Conservation (phyloP, 2,888 invertebrate species). For the Cataglyphis livida region DNA sequence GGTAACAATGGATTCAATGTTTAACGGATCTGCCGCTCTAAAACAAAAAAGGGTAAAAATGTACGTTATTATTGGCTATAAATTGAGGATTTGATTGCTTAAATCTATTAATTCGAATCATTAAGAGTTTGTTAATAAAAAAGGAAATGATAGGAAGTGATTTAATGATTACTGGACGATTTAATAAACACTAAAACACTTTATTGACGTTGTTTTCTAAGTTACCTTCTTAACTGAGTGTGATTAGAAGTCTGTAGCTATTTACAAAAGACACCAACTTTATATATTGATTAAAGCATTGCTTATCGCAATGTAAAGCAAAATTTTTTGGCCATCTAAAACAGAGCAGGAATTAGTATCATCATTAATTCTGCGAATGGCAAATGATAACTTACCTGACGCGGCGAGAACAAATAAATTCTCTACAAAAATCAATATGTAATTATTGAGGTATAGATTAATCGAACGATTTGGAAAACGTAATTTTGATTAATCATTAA, state of each 20-base stretch:
- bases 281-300: background rate
- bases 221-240: slow-evolving; percentile 47
- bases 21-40: slow-evolving; percentile 68
- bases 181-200: slow-evolving; percentile 32
- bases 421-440: background rate
- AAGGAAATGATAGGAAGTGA: background rate
- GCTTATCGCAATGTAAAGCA: slow-evolving; percentile 27
- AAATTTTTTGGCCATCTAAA: slow-evolving; percentile 38
- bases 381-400: slow-evolving; percentile 37
- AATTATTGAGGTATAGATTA: background rate
- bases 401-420: background rate
- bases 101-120: background rate
- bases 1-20: slow-evolving; percentile 50
- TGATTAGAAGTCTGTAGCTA: slow-evolving; percentile 38
- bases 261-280: slow-evolving; percentile 31
- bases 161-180: slow-evolving; percentile 21
- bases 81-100: background rate
- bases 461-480: background rate
- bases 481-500: slow-evolving; percentile 20
- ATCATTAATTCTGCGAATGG: slow-evolving; percentile 26
- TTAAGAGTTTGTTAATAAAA: background rate
- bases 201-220: slow-evolving; percentile 15
- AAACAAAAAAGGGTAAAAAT: slow-evolving; percentile 70
- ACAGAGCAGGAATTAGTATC: slow-evolving; percentile 16
- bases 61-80: slow-evolving; percentile 54